These are phyloP conservation scores for Nestor notabilis DNA, from an alignment of 2,113 vertebrate species.

Conservation along the genomic window DNA sequence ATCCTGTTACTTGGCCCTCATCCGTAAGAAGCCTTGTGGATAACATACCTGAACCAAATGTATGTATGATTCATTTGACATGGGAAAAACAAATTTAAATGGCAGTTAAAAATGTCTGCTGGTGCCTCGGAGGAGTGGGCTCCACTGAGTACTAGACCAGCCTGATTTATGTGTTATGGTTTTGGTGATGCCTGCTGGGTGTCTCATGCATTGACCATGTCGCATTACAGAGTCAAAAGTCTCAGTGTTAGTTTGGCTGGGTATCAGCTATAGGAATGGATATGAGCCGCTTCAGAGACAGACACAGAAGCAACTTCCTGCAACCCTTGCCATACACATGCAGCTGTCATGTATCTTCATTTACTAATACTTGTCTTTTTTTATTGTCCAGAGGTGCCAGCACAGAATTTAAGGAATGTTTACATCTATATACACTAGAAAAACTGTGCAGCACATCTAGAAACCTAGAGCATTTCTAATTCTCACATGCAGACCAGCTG, in stretches of 20 bases:
- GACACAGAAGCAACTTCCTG: neutral
- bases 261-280: neutral
- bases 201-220: neutral
- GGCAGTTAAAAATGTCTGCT: neutral
- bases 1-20: neutral
- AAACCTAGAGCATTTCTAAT: neutral
- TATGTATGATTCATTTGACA: neutral
- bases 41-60: neutral
- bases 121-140: neutral
- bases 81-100: neutral
- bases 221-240: neutral
- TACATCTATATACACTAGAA: neutral
- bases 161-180: neutral
- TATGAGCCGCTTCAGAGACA: rapidly evolving
- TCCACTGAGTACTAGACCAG: neutral
- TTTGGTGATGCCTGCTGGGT: neutral
- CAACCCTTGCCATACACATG: neutral
- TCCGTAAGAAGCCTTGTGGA: neutral
- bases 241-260: neutral
- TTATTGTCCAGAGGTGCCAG: neutral
- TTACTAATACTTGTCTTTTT: neutral
- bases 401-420: neutral
- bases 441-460: neutral
- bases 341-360: neutral
- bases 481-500: neutral